phyloP scores from a whole-genome alignment of 2,113 vertebrate species.

The Podarcis raffonei region DNA sequence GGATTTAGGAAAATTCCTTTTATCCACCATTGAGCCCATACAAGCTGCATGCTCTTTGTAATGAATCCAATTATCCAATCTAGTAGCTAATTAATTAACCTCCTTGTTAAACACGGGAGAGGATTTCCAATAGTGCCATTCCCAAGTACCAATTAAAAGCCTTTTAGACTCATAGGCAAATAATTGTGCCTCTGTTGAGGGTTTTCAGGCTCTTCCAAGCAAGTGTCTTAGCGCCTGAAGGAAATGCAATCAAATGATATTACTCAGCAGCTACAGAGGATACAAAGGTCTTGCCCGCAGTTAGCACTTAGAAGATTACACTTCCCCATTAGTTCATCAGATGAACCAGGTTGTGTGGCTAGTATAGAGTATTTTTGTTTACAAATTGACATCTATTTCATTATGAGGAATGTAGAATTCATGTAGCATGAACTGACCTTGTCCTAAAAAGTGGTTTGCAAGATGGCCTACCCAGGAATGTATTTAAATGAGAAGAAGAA shows the following conservation, averaged over 20 bases:
- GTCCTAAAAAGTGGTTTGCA: too few relatives aligned
- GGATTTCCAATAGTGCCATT: background rate
- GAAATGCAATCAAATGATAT: background rate
- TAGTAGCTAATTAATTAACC: background rate
- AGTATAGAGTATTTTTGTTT: too few relatives aligned
- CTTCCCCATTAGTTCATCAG: background rate
- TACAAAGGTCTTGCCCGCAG: background rate
- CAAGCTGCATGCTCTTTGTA: background rate
- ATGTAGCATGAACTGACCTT: too few relatives aligned
- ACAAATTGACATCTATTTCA: too few relatives aligned
- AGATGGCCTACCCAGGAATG: too few relatives aligned
- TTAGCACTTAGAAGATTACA: background rate
- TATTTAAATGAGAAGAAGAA: too few relatives aligned
- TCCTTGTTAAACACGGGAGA: background rate
- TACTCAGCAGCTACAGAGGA: background rate
- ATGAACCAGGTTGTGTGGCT: too few relatives aligned
- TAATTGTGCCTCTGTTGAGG: background rate
- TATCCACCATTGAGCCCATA: background rate
- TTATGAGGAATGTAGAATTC: too few relatives aligned
- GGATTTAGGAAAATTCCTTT: background rate
- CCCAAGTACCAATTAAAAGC: background rate
- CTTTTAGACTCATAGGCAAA: background rate
- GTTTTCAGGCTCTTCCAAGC: background rate
- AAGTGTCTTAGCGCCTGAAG: background rate
- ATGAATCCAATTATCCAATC: background rate